phyloP scores from a whole-genome alignment of 2,888 invertebrate species.

The Philereme vetulata region DNA sequence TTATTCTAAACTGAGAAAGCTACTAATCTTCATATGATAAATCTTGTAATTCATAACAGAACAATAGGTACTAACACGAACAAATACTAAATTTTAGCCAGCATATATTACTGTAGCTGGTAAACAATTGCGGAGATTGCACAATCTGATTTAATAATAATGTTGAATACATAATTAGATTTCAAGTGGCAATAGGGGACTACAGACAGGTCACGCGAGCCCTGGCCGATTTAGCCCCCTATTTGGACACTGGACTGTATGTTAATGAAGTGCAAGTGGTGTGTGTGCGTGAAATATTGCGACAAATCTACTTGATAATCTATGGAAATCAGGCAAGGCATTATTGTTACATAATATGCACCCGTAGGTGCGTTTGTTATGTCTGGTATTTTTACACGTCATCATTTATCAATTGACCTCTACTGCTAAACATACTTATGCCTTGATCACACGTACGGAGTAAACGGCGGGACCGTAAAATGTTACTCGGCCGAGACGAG shows the following conservation, averaged over 20 bases:
- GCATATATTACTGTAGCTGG: background rate
- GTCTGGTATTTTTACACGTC: too few relatives aligned
- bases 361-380: background rate
- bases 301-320: constrained; percentile 36
- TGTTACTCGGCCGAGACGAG: too few relatives aligned
- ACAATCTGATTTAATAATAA: constrained; percentile 32
- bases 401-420: too few relatives aligned
- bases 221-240: constrained; percentile 27
- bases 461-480: too few relatives aligned
- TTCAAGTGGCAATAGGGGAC: constrained; percentile 31
- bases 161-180: constrained; percentile 30
- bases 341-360: background rate
- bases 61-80: background rate
- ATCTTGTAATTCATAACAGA: too few relatives aligned
- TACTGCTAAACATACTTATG: too few relatives aligned
- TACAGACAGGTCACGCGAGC: constrained; percentile 31
- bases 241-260: constrained; percentile 37
- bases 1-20: too few relatives aligned
- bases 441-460: too few relatives aligned
- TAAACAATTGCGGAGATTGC: constrained; percentile 29
- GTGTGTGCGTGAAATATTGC: constrained; percentile 30
- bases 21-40: too few relatives aligned
- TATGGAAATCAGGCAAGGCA: constrained; percentile 26
- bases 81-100: constrained; percentile 1
- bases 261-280: constrained; percentile 35